Evolutionary conservation across 2,113 vertebrate genomes (phyloP), one percentile per base, ranked within the genome.

Genomic region (Zosterops lateralis): DNA sequence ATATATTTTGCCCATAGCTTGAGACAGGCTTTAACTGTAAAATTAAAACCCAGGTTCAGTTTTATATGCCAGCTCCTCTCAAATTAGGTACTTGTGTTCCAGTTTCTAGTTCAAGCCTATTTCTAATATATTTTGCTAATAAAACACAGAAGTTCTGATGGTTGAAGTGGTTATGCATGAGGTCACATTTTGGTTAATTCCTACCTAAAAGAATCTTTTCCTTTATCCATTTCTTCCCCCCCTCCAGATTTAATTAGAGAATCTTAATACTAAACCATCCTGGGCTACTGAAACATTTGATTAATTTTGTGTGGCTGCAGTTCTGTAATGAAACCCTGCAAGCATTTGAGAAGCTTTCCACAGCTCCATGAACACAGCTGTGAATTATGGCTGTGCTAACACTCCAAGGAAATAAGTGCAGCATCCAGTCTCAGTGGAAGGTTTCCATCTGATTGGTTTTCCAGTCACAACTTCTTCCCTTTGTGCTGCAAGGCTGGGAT

Each of bases 331-430:
- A 95, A 88, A 86, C 26, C 32, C 71, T 80, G 90, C 36, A 73
- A 95, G 90, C 62, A 92, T 67, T 64, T 8, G 21, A 66, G 71
- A 40, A 90, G 67, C 75, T 80, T 92, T 90, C 72, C 34, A 32
- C 34, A 80, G 82, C 79, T 94, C 51, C 51, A 58, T 47, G 88
- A 90, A 7, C 64, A 38, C 64, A 61, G 88, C 78, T 76, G 82
- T 87, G 87, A 96, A 42, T 94, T 95, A 90, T 92, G 80, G 18
- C 82, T 74, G 79, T 92, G 83, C 88, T 77, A 84, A 71, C 32
- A 18, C 88, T 94, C 82, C 68, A n/a, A 92, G 83, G 87, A 95
- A 91, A 91, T 93, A 85, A 90, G 75, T 34, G 36, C 36, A 92
- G 82, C 72, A 73, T 74, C 75, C 82, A 36, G 54, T 34, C 71